Base-by-base conservation (phyloP, 2,113 vertebrate species). In the Miniopterus natalensis region DNA sequence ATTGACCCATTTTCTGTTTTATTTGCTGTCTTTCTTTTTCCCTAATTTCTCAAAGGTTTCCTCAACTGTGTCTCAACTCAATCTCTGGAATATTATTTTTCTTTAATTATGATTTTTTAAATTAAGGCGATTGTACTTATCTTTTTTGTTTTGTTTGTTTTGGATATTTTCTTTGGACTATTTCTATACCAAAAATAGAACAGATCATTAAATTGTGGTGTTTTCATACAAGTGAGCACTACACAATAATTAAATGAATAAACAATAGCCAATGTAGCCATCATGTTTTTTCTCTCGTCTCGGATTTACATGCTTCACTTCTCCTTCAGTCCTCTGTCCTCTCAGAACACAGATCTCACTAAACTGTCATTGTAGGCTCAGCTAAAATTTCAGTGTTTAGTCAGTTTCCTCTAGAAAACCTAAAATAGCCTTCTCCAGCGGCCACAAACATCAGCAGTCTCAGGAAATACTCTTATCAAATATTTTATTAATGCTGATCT, bases 401-500 rank as follows among this genome's bases (percentile, higher is more conserved):
- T 75, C 31, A 88, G 29, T 88, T 96, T 95, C 59, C 47, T 95
- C 23, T 79, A 63, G 55, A 31, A 79, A 79, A 63, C 27, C 49
- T 84, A 84, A 74, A 57, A 36, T 53, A 81, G 53, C 31, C 65
- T 84, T 90, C 45, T 57, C 80, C 21, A 66, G 51, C 65, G 70
- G 9, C 59, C 27, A 31, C 18, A 27, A 61, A 42, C 59, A 80
- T 63, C 45, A 90, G 77, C 83, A 88, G 11, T 53, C 40, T 80
- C 36, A 55, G 51, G 17, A 92, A 71, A 59, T 25, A 14, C 36
- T 51, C 8, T 53, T 63, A 47, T 61, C 47, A 86, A 61, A 79
- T 86, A 66, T 79, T 95, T 95, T 87, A 87, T 94, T 92, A 84
- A 94, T 75, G 53, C 14, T 4, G 8, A 8, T 77, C 12, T 92